A percentile compares a stretch with the other conserved stretches of the same genome.
phyloP scores from a whole-genome alignment of 1,140 invertebrate genomes.

The Drosophila nannoptera region DNA sequence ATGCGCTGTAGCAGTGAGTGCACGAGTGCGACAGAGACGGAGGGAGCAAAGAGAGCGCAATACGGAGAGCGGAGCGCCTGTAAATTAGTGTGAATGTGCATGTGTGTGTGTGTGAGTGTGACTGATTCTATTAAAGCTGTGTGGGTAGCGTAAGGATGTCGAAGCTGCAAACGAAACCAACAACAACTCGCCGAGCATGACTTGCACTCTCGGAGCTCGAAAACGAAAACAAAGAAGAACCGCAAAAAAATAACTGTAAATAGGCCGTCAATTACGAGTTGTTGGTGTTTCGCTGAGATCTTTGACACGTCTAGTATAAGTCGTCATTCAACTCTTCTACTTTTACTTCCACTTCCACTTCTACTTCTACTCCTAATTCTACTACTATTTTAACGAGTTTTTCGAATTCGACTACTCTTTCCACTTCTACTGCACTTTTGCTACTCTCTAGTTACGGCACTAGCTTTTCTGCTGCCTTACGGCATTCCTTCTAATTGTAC shows the following conservation, averaged over 20 bases:
- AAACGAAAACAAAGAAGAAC: too few relatives aligned
- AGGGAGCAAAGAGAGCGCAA: neutral
- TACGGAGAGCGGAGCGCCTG: slow-evolving; percentile 10
- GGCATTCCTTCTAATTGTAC: slow-evolving; percentile 55
- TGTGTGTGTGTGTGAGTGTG: slow-evolving; percentile 25
- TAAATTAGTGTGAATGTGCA: slow-evolving; percentile 22
- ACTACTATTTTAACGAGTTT: neutral
- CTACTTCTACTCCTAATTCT: neutral
- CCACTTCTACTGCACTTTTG: neutral
- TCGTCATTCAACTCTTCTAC: neutral
- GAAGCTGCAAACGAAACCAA: slow-evolving; percentile 3
- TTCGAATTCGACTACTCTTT: slow-evolving; percentile 4
- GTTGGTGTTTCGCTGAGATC: neutral
- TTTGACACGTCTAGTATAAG: slow-evolving; percentile 17
- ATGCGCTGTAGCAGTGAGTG: slow-evolving; percentile 65
- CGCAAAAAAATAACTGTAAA: neutral
- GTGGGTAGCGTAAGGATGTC: slow-evolving; percentile 46
- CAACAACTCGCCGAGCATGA: neutral
- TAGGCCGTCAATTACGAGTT: slow-evolving; percentile 6
- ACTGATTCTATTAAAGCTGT: slow-evolving; percentile 58
- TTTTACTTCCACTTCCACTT: neutral
- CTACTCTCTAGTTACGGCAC: too few relatives aligned
- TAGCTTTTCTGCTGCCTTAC: slow-evolving; percentile 8
- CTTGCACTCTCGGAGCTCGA: neutral
- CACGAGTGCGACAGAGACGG: slow-evolving; percentile 14